Evolutionary conservation across 1,140 invertebrate species (phyloP).

Genomic region (Aphis gossypii): DNA sequence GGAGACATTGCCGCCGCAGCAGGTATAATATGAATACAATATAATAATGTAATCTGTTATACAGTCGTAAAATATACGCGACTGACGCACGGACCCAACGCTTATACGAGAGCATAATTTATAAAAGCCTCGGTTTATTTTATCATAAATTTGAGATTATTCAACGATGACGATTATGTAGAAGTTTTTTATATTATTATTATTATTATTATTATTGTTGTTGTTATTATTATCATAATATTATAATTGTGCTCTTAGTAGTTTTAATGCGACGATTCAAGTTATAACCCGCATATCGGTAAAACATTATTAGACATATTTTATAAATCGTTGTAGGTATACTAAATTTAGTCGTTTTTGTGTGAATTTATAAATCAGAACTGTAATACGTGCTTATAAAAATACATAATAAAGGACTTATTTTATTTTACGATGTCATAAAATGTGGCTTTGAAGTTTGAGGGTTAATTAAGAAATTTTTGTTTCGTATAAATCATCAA

Average conservation of each 20-base stretch:
- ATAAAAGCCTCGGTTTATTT: background rate
- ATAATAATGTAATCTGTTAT: background rate
- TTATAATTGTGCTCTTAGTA: background rate
- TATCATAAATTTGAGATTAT: conserved; percentile 23
- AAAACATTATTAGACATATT: background rate
- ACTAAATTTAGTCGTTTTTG: background rate
- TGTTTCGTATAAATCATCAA: background rate
- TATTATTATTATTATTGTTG: no score
- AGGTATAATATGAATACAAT: background rate
- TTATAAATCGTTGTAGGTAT: background rate
- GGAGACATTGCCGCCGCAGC: background rate
- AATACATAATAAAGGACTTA: background rate
- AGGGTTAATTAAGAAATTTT: background rate
- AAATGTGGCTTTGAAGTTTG: conserved; percentile 15
- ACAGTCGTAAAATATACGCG: background rate
- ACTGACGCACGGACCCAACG: background rate
- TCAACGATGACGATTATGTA: background rate
- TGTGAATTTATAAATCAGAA: background rate
- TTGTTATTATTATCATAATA: background rate
- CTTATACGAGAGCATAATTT: background rate
- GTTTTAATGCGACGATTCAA: background rate
- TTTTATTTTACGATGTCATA: background rate
- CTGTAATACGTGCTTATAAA: background rate
- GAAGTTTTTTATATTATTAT: background rate
- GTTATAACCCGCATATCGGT: background rate